A percentile compares a stretch with the other conserved stretches of the same genome.
Evolutionary conservation across 2,113 vertebrate genomes (phyloP).

Genomic region (Indicator indicator): DNA sequence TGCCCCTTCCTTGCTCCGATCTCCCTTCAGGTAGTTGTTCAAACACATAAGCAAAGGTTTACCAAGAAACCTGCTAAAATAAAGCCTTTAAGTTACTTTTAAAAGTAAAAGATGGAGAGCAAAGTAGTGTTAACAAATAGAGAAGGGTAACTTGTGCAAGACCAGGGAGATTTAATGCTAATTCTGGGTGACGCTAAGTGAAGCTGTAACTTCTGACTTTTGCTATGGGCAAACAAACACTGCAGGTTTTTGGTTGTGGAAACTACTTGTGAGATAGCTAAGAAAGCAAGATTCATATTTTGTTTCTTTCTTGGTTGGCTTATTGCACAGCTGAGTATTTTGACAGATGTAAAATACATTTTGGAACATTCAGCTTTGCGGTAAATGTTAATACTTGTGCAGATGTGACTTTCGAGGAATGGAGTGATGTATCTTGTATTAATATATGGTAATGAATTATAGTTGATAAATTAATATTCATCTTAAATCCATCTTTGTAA

Average conservation of each 20-base stretch:
- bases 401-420: neutral
- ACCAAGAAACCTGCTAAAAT: neutral
- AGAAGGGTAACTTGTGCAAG: neutral
- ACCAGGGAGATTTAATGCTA: neutral
- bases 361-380: neutral
- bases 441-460: neutral
- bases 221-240: neutral
- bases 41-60: neutral
- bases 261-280: neutral
- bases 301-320: neutral
- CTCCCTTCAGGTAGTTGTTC: neutral
- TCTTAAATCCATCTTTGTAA: neutral
- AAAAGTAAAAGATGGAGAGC: neutral
- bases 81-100: neutral
- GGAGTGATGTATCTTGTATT: neutral
- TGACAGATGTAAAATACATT: neutral
- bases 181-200: neutral
- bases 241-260: neutral
- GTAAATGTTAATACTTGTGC: neutral
- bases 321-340: neutral
- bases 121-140: neutral
- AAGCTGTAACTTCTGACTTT: neutral
- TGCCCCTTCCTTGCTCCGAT: no score
- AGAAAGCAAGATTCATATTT: neutral
- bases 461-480: neutral